Evolutionary conservation across 2,113 vertebrate genomes (phyloP).

Genomic region (Plotosus lineatus): DNA sequence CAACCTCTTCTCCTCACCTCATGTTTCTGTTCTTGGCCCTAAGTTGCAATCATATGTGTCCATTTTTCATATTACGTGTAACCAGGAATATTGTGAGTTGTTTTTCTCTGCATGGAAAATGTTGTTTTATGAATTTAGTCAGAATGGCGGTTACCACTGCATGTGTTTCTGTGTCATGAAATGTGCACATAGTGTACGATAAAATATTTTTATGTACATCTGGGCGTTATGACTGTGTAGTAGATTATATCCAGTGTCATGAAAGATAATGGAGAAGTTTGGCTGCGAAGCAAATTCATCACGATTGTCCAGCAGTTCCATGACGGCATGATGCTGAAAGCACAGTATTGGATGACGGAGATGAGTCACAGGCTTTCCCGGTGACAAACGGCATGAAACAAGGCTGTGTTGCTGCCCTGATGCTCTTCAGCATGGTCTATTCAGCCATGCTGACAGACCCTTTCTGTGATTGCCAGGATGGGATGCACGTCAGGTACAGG

Average conservation of each 20-base stretch:
- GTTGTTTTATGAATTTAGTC: background rate
- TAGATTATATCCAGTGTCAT: background rate
- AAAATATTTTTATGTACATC: background rate
- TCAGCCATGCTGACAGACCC: no score
- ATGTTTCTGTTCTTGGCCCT: background rate
- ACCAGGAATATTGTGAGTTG: background rate
- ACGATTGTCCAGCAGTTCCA: no score
- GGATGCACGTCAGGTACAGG: no score
- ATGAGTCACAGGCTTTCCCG: no score
- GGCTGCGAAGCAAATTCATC: no score
- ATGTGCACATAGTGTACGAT: background rate
- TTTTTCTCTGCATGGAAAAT: background rate
- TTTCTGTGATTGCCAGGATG: no score
- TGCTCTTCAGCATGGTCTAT: no score
- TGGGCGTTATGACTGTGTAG: background rate
- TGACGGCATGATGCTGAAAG: no score
- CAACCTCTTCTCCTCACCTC: background rate
- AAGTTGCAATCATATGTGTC: slow-evolving; percentile 14
- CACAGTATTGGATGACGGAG: no score
- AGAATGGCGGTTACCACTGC: background rate
- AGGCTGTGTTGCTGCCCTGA: no score
- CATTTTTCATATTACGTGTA: slow-evolving; percentile 11
- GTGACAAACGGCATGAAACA: no score
- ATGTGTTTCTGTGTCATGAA: background rate
- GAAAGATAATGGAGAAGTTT: no score